Conservation (phyloP, 2,888 invertebrate genomes). For the Eustalomyia histrio region DNA sequence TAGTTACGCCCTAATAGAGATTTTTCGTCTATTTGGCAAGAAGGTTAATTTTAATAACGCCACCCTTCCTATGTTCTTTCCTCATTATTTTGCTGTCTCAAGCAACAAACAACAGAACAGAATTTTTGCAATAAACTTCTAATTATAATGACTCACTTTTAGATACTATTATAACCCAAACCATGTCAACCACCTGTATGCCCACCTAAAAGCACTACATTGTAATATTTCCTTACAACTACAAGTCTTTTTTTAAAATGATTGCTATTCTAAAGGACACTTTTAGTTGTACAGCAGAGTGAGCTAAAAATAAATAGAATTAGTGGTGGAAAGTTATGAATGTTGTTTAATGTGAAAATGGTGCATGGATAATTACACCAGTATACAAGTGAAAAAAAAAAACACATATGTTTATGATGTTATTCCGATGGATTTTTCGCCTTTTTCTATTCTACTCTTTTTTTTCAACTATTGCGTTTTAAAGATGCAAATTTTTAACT, state of each 20-base stretch:
- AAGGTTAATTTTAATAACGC: not conserved
- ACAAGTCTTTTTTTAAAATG: constrained; percentile 22
- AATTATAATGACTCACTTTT: constrained; percentile 17
- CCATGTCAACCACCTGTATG: constrained; percentile 41
- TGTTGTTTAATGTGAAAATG: too few relatives aligned
- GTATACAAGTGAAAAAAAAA: too few relatives aligned
- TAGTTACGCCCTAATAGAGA: constrained; percentile 10
- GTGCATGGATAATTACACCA: too few relatives aligned
- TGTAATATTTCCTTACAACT: constrained; percentile 7
- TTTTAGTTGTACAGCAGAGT: constrained; percentile 14
- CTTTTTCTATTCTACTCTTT: too few relatives aligned
- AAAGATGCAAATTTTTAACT: too few relatives aligned
- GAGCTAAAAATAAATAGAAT: not conserved
- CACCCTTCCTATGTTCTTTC: not conserved
- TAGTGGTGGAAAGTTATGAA: too few relatives aligned
- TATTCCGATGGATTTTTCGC: too few relatives aligned
- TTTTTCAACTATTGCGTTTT: too few relatives aligned
- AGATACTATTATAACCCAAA: constrained; percentile 20
- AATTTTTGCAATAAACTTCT: constrained; percentile 25
- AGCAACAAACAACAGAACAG: not conserved
- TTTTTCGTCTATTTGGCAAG: not conserved
- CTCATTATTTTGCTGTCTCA: not conserved
- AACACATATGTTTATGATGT: too few relatives aligned
- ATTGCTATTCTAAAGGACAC: constrained; percentile 39
- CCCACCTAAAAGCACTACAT: constrained; percentile 3